phyloP scores from a whole-genome alignment of 2,888 invertebrate species.

The Dastarcus helophoroides region DNA sequence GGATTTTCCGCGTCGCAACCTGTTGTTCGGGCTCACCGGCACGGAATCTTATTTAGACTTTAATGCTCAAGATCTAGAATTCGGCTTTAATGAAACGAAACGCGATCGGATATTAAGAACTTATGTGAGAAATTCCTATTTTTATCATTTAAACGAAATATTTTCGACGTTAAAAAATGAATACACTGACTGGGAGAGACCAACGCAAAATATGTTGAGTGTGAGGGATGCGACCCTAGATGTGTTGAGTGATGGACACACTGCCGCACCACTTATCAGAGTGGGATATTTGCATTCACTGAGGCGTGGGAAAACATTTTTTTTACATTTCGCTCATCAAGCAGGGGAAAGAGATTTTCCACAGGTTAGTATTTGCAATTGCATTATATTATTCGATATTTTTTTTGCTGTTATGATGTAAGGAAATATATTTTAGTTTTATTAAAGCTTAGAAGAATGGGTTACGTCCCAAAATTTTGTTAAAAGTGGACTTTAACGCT shows the following conservation, averaged over 20 bases:
- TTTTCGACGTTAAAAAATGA: conserved; percentile 87
- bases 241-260: conserved; percentile 84
- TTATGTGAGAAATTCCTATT: conserved; percentile 87
- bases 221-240: conserved; percentile 77
- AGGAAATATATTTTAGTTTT: too few species aligned
- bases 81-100: conserved; percentile 82
- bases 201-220: conserved; percentile 73
- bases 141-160: conserved; percentile 90
- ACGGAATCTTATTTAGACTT: conserved; percentile 73
- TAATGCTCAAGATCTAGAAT: conserved; percentile 75
- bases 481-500: too few species aligned
- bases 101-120: conserved; percentile 80
- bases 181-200: conserved; percentile 92
- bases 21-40: conserved; percentile 75
- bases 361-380: conserved; percentile 51
- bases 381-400: too few species aligned
- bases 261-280: conserved; percentile 72
- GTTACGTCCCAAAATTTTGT: too few species aligned
- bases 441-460: too few species aligned
- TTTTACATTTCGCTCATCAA: conserved; percentile 81
- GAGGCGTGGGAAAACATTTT: conserved; percentile 69
- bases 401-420: too few species aligned
- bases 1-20: conserved; percentile 69
- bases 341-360: conserved; percentile 70
- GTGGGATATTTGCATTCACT: conserved; percentile 71